Base-by-base conservation (phyloP, 2,888 invertebrate species). In the Drosophila leonis region DNA sequence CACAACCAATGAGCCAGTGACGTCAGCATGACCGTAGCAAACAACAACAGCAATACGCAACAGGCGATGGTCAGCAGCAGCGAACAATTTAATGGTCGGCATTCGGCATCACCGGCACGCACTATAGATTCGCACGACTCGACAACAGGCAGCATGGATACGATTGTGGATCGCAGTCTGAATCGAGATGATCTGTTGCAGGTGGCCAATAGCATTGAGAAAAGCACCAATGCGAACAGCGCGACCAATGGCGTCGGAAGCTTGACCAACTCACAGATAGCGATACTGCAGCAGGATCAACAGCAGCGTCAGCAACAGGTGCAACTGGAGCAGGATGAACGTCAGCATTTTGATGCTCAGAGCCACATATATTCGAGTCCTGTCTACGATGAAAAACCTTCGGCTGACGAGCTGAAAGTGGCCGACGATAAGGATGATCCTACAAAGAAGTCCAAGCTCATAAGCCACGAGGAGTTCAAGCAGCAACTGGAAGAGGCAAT, bases 331-430 rank as follows among this genome's bases (percentile, higher is more conserved):
- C 79, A 72, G 52, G 83, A 82, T 55, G 64, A 76, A 20, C 82
- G 78, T 9, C 83, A 79, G 44, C 80, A 77, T 12, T 64, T 78
- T 56, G 92, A 92, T 79, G 84, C 88, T 64, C 92, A 92, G 72
- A 92, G 91, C 90, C 93, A 93, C 68, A 93, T 93, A 52, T 93
- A 93, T 71, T 92, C 92, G 56, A 93, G 92, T 90, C 93, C 93
- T 37, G 93, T 93, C 10, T 92, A 93, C 52, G 90, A 88, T 80
- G 87, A 92, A 72, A 91, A 85, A 71, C 91, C 90, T 10, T 55
- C 70, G 18, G 78, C 76, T 24, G 78, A 73, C 33, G 77, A 63
- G 1, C 12, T 72, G 33, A 55, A 71, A 46, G 42, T 24, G 13
- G 46, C 35, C 29, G 18, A 35, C 18, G 35, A 48, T 42, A 72